phyloP scores from a whole-genome alignment of 2,888 invertebrate species.

The Rugalucina vietnamica region DNA sequence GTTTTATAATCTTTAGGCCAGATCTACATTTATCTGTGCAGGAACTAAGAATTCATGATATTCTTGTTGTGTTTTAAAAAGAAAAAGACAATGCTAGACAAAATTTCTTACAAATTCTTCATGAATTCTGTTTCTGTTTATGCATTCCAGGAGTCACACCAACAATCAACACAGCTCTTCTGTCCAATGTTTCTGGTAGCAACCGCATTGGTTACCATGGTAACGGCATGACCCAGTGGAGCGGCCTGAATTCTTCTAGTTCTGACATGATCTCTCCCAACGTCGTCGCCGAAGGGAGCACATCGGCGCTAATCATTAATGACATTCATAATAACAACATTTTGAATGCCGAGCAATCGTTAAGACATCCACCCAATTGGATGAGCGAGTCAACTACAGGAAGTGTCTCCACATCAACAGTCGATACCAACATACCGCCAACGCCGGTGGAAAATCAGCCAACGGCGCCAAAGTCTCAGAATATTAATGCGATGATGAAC shows the following conservation, averaged over 20 bases:
- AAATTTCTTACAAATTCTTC: neutral
- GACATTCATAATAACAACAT: conserved; percentile 54
- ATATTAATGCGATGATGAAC: conserved; percentile 72
- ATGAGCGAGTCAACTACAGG: conserved; percentile 64
- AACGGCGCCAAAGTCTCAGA: conserved; percentile 74
- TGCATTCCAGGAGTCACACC: conserved; percentile 86
- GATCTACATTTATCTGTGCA: too few species aligned
- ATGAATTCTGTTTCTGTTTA: neutral
- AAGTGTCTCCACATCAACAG: conserved; percentile 85
- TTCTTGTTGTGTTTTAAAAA: too few species aligned
- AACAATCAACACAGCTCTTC: conserved; percentile 84
- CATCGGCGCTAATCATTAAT: conserved; percentile 63
- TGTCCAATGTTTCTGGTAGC: conserved; percentile 45
- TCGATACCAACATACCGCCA: conserved; percentile 87
- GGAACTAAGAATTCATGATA: too few species aligned
- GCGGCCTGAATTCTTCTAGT: conserved; percentile 41
- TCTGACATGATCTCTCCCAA: conserved; percentile 48
- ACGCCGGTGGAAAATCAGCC: conserved; percentile 86
- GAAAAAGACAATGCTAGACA: neutral
- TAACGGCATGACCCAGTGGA: conserved; percentile 60
- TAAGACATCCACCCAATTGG: conserved; percentile 48
- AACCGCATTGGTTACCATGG: conserved; percentile 59
- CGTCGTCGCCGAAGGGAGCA: conserved; percentile 54
- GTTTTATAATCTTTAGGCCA: too few species aligned
- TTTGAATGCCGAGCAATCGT: conserved; percentile 31